These are phyloP conservation scores for Cylloceria caligata DNA, from an alignment of 2,888 invertebrate species.

Conservation along the genomic window DNA sequence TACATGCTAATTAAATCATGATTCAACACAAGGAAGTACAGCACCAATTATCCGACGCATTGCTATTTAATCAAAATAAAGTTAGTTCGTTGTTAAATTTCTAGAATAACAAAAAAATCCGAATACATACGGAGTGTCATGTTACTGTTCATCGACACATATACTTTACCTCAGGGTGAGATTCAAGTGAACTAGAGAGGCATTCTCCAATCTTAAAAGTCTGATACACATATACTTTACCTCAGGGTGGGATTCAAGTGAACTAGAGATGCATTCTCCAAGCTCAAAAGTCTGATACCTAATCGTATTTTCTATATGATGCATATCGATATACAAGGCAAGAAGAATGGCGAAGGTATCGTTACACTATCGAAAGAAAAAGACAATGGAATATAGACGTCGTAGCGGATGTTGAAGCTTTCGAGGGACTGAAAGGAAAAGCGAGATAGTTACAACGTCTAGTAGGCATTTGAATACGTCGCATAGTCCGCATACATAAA, in stretches of 20 bases:
- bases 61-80: too few species aligned
- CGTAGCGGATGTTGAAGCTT: conserved; percentile 14
- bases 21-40: too few species aligned
- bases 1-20: too few species aligned
- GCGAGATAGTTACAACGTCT: conserved; percentile 7
- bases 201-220: neutral
- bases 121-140: too few species aligned
- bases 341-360: too few species aligned
- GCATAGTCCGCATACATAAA: conserved; percentile 5
- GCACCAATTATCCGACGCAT: too few species aligned
- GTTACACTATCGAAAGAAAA: neutral
- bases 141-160: neutral
- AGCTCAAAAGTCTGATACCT: neutral
- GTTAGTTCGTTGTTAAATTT: too few species aligned
- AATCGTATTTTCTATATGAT: neutral
- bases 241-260: neutral
- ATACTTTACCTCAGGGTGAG: neutral
- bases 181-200: neutral
- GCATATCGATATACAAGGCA: neutral
- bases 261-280: neutral
- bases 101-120: too few species aligned
- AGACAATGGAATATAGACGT: neutral
- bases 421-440: conserved; percentile 11
- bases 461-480: conserved; percentile 8
- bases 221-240: neutral